Evolutionary conservation across 2,113 vertebrate genomes (phyloP).

Genomic region (Tenebrosternarchus preto): DNA sequence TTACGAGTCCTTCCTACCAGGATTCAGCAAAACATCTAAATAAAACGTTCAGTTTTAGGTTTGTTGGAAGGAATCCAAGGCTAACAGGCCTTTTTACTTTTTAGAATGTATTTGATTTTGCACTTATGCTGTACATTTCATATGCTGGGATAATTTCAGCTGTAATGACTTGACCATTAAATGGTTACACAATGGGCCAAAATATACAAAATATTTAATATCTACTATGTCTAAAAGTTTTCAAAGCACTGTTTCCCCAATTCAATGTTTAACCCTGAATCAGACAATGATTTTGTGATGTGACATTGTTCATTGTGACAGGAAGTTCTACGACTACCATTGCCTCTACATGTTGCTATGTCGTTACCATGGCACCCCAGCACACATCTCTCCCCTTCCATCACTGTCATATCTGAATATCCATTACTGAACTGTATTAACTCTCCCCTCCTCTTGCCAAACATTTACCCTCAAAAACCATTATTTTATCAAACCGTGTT

Average conservation of each 20-base stretch:
- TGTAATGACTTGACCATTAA: too few species aligned
- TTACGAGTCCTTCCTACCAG: not conserved
- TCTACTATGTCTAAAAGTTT: too few species aligned
- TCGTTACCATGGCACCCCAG: not conserved
- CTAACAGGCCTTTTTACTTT: too few species aligned
- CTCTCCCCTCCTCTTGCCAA: not conserved
- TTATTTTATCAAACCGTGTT: not conserved
- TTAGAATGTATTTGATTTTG: too few species aligned
- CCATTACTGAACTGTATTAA: constrained; percentile 7
- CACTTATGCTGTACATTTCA: too few species aligned
- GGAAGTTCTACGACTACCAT: not conserved
- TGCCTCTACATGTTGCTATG: not conserved
- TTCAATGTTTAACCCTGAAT: too few species aligned
- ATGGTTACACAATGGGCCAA: too few species aligned
- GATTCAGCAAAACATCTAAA: not conserved
- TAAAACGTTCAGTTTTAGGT: not conserved
- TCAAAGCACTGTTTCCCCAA: too few species aligned
- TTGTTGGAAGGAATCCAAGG: not conserved
- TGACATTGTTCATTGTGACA: not conserved
- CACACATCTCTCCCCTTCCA: not conserved
- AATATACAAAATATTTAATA: too few species aligned
- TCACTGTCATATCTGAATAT: not conserved
- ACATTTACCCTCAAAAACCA: constrained; percentile 1
- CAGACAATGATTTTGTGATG: not conserved
- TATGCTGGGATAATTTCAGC: too few species aligned